Percentiles rank a stretch among this genome's conserved stretches.
These are phyloP conservation scores for Chrysomallon squamiferum DNA, from an alignment of 1,140 invertebrate genomes.

Conservation along the genomic window DNA sequence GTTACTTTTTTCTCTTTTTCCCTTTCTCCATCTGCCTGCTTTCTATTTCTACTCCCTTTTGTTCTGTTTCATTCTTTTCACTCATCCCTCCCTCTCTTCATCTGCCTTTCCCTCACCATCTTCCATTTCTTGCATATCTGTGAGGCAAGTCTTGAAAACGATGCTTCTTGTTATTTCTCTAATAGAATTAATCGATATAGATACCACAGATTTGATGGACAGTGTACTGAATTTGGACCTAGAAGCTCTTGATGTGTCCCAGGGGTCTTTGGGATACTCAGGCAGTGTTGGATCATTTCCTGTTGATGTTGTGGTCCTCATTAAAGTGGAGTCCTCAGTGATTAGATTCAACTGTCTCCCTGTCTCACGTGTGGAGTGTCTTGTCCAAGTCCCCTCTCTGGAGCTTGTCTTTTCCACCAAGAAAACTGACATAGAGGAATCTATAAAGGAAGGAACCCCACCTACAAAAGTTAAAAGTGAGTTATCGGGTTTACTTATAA, in stretches of 20 bases:
- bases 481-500: neutral
- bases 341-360: constrained; percentile 90
- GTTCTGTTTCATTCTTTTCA: too few relatives aligned
- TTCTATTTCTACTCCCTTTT: too few relatives aligned
- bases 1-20: too few relatives aligned
- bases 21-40: too few relatives aligned
- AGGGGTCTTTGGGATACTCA: constrained; percentile 44
- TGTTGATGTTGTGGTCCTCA: constrained; percentile 98
- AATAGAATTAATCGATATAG: too few relatives aligned
- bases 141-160: too few relatives aligned
- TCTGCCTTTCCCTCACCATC: too few relatives aligned
- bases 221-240: constrained; percentile 49
- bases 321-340: constrained; percentile 92
- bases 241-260: constrained; percentile 50
- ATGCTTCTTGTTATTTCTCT: too few relatives aligned
- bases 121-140: too few relatives aligned
- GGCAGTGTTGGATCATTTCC: constrained; percentile 85
- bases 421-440: constrained; percentile 52
- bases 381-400: constrained; percentile 91
- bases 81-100: too few relatives aligned
- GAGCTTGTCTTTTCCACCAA: constrained; percentile 71
- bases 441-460: constrained; percentile 45
- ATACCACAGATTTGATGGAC: constrained; percentile 34
- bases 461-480: constrained; percentile 51
- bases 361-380: constrained; percentile 93